These are phyloP conservation scores for Australoheros facetus DNA, from an alignment of 2,797 vertebrate genomes.

Conservation along the genomic window DNA sequence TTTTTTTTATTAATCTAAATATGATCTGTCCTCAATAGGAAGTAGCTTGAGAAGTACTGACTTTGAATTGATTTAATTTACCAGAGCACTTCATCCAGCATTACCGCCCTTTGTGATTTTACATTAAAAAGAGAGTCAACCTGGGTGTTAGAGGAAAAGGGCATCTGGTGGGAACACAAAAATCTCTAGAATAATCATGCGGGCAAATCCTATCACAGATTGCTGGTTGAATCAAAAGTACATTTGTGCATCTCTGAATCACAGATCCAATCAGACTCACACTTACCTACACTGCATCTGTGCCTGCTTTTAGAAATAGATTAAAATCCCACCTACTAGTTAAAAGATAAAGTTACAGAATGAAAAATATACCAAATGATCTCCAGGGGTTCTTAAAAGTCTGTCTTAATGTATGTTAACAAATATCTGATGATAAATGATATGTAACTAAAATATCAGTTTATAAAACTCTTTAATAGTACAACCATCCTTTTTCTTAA, in stretches of 20 bases:
- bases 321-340: neutral
- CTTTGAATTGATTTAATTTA: slow-evolving; percentile 10
- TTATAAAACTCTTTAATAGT: neutral
- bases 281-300: slow-evolving; percentile 44
- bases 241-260: slow-evolving; percentile 51
- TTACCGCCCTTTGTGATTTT: slow-evolving; percentile 21
- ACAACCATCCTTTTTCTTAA: neutral
- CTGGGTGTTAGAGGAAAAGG: slow-evolving; percentile 37
- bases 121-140: slow-evolving; percentile 11
- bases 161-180: slow-evolving; percentile 50
- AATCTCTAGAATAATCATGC: slow-evolving; percentile 44
- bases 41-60: neutral
- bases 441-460: neutral
- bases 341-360: neutral
- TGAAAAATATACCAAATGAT: neutral
- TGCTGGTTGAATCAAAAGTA: slow-evolving; percentile 23
- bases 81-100: slow-evolving; percentile 7
- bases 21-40: neutral
- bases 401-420: no score
- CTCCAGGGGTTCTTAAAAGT: neutral
- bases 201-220: slow-evolving; percentile 40
- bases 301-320: slow-evolving; percentile 26
- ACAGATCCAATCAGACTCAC: slow-evolving; percentile 37
- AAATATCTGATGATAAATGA: neutral
- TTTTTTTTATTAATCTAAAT: slow-evolving; percentile 29